These are phyloP conservation scores for Diaprepes abbreviatus DNA, from an alignment of 2,888 invertebrate genomes.

Conservation along the genomic window DNA sequence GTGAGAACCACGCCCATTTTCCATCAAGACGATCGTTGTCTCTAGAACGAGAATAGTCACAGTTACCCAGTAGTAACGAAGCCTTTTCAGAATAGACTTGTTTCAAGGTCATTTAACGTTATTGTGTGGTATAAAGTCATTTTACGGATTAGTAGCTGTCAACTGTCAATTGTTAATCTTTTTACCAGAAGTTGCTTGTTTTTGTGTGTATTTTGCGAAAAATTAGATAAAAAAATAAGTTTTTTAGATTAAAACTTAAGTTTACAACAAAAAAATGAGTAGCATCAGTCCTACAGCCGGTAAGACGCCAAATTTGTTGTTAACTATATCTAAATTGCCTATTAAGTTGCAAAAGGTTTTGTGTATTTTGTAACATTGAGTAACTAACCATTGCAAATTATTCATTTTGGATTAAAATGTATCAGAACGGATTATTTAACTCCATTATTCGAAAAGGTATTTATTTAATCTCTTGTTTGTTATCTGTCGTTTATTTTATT, in stretches of 20 bases:
- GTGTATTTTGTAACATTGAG: not conserved
- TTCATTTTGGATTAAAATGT: not conserved
- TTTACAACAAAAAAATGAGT: slow-evolving; percentile 56
- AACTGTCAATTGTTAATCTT: not conserved
- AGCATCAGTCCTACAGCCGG: slow-evolving; percentile 63
- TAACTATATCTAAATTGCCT: not conserved
- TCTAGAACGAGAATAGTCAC: too few relatives aligned
- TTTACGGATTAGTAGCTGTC: too few relatives aligned
- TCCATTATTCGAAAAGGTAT: not conserved
- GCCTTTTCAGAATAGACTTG: too few relatives aligned
- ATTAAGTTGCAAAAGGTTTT: not conserved
- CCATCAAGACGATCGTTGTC: too few relatives aligned
- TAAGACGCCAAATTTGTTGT: slow-evolving; percentile 50
- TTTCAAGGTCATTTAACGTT: too few relatives aligned
- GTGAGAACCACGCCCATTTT: too few relatives aligned
- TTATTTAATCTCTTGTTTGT: slow-evolving; percentile 9
- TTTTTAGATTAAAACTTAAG: not conserved
- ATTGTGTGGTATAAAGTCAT: too few relatives aligned
- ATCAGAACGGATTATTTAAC: slow-evolving; percentile 3
- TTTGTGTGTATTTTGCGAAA: not conserved
- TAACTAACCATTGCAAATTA: not conserved
- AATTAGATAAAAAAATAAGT: slow-evolving; percentile 1
- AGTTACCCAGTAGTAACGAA: too few relatives aligned
- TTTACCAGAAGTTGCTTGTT: slow-evolving; percentile 15
- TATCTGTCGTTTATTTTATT: slow-evolving; percentile 11